Percentiles rank a stretch among this genome's conserved stretches.
Conservation (phyloP, 2,113 vertebrate genomes). For the Centrocercus urophasianus region DNA sequence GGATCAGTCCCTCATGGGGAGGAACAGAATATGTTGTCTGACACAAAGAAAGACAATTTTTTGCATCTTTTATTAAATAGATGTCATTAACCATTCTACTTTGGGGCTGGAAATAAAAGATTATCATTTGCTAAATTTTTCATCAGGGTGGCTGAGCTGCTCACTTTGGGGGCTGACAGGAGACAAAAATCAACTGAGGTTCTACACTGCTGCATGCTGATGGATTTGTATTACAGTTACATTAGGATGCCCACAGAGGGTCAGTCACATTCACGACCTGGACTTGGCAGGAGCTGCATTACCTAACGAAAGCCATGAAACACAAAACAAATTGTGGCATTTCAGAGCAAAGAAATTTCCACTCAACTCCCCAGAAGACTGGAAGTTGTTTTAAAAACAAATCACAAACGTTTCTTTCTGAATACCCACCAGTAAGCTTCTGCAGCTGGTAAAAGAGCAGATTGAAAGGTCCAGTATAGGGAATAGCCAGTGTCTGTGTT, state of each 20-base stretch:
- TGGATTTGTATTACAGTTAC: not conserved
- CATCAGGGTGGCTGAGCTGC: not conserved
- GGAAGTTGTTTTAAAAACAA: not conserved
- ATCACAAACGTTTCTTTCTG: not conserved
- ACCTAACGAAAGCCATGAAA: not conserved
- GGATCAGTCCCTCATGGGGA: not conserved
- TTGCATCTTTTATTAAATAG: not conserved
- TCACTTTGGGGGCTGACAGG: not conserved
- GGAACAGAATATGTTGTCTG: not conserved
- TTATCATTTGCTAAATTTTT: not conserved
- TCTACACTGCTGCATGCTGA: not conserved
- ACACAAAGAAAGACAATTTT: not conserved
- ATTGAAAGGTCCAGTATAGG: conserved; percentile 90
- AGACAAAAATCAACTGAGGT: not conserved
- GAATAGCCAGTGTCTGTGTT: conserved; percentile 94
- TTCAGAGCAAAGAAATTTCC: not conserved
- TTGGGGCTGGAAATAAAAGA: not conserved
- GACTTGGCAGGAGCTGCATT: not conserved
- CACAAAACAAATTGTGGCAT: not conserved
- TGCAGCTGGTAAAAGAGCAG: conserved; percentile 90
- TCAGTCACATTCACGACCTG: not conserved
- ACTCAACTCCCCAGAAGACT: not conserved
- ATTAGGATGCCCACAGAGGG: not conserved
- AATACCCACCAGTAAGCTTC: conserved; percentile 85
- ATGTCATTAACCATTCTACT: not conserved